phyloP scores from a whole-genome alignment of 2,113 vertebrate species.

The Rhinichthys klamathensis region DNA sequence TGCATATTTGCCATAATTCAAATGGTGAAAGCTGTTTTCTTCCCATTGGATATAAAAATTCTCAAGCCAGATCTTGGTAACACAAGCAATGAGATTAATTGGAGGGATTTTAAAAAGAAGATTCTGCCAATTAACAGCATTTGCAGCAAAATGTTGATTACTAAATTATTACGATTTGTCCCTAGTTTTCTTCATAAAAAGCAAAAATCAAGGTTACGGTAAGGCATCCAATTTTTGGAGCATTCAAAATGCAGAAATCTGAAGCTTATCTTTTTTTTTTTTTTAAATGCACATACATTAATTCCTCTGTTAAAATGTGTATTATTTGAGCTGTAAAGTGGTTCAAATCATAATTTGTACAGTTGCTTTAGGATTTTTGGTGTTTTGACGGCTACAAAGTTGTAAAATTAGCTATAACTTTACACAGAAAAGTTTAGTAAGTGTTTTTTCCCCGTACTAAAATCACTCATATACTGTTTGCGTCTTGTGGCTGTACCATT shows the following conservation, averaged over 20 bases:
- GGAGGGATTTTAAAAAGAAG: neutral
- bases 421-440: neutral
- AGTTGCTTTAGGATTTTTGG: neutral
- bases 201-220: neutral
- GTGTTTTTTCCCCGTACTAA: neutral
- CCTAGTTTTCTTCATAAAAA: neutral
- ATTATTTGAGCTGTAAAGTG: neutral
- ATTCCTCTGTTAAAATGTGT: neutral
- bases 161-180: neutral
- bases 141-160: neutral
- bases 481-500: neutral
- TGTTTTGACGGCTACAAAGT: neutral
- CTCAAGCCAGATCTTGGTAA: neutral
- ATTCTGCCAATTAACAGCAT: neutral
- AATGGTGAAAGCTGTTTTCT: neutral
- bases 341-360: too few relatives aligned
- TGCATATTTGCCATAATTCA: neutral
- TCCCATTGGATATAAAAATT: neutral
- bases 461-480: neutral
- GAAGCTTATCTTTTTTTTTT: neutral
- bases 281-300: neutral
- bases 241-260: neutral
- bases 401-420: neutral
- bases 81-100: neutral
- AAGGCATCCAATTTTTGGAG: neutral